A percentile compares a stretch with the other conserved stretches of the same genome.
Evolutionary conservation across 2,113 vertebrate genomes (phyloP).

Genomic region (Colistium nudipinnis): DNA sequence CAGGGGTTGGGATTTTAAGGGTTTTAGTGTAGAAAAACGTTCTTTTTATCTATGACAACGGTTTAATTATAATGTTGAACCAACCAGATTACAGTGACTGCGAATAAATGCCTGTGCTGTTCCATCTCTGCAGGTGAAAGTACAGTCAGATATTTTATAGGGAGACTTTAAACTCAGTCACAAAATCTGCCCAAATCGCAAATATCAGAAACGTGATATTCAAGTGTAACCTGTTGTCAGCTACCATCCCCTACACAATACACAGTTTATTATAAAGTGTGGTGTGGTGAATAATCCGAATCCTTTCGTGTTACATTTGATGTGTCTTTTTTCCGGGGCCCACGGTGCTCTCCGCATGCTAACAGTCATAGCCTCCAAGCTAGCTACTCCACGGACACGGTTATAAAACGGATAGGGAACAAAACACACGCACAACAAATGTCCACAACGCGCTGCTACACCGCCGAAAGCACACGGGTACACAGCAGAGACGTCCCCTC

Average conservation of each 20-base stretch:
- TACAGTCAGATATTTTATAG: neutral
- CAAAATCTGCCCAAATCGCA: neutral
- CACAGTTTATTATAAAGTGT: no score
- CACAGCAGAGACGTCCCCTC: constrained; percentile 1
- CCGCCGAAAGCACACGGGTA: neutral
- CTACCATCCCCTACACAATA: no score
- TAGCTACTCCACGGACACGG: constrained; percentile 22
- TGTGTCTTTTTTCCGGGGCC: constrained; percentile 57
- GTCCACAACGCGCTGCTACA: neutral
- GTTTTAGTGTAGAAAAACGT: no score
- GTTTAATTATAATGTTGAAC: no score
- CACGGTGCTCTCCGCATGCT: constrained; percentile 67
- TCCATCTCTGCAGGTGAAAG: neutral
- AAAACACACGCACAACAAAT: constrained; percentile 3
- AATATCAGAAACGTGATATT: neutral
- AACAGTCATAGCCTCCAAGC: constrained; percentile 60
- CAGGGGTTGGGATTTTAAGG: no score
- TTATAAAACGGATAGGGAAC: neutral
- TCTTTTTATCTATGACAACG: no score
- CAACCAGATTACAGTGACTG: no score
- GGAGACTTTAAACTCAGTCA: neutral
- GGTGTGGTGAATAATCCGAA: no score
- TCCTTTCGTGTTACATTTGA: no score
- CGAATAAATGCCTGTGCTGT: neutral
- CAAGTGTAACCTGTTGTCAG: neutral